Conservation (phyloP, 2,797 vertebrate genomes). For the Semotilus atromaculatus region DNA sequence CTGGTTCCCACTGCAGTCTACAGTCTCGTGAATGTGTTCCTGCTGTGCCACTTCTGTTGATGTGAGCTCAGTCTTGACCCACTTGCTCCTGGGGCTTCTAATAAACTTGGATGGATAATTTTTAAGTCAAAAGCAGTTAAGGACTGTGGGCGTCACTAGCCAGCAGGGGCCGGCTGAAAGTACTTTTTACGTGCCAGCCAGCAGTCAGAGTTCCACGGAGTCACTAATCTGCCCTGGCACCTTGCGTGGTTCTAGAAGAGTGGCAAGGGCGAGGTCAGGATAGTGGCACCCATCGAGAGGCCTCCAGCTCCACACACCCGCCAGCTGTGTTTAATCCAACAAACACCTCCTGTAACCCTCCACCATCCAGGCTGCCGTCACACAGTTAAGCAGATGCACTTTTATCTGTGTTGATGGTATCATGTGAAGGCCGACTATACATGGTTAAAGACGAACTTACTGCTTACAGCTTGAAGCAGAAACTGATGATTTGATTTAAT, state of each 20-base stretch:
- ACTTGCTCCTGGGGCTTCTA: conserved; percentile 66
- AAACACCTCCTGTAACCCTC: conserved; percentile 16
- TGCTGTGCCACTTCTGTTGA: conserved; percentile 36
- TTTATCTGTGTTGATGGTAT: conserved; percentile 29
- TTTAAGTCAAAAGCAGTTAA: conserved; percentile 78
- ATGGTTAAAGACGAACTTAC: conserved; percentile 32
- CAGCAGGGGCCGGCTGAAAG: conserved; percentile 65
- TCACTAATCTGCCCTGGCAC: conserved; percentile 74
- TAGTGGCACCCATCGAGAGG: conserved; percentile 20
- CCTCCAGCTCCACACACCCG: conserved; percentile 20
- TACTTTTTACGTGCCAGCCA: conserved; percentile 66
- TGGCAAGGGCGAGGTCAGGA: conserved; percentile 65
- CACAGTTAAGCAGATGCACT: conserved; percentile 26
- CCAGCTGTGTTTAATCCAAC: conserved; percentile 33
- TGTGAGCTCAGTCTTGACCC: conserved; percentile 50
- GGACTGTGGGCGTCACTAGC: conserved; percentile 67
- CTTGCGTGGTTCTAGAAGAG: conserved; percentile 70
- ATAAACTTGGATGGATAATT: conserved; percentile 78
- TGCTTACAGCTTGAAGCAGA: conserved; percentile 21
- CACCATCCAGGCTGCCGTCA: conserved; percentile 8
- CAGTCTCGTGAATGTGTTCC: conserved; percentile 7
- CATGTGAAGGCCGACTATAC: neutral
- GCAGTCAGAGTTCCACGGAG: conserved; percentile 59
- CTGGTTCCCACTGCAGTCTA: neutral
- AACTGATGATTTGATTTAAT: conserved; percentile 38